Base-by-base conservation (phyloP, 2,797 vertebrate genomes). In the Intellagama lesueurii region DNA sequence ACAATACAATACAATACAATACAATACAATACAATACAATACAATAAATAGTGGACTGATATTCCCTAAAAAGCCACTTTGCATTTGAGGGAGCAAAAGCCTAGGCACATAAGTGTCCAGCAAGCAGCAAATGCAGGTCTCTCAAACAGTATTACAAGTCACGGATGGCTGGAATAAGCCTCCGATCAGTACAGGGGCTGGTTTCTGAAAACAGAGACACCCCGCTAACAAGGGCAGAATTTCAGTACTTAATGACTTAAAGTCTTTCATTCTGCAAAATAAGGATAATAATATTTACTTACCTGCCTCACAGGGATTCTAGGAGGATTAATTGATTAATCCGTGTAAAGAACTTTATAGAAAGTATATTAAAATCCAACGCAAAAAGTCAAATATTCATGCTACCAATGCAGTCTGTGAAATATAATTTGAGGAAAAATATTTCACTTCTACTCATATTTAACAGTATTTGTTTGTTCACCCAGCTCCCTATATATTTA, bases 321-420 rank as follows among this genome's bases (percentile, higher is more conserved):
- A 86, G 82, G 81, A 91, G 91, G 91, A 96, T 95, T 94, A 94
- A 93, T 72, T 92, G 85, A 94, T 91, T 94, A 95, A 96, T 94
- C 90, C 93, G 91, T 91, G 86, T 66, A 94, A 95, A 93, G 77
- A 89, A 88, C 52, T 44, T 16, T 79, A 80, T 72, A 90, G 89
- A 91, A 70, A 52, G 52, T 88, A 35, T 52, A 49, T 88, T 90
- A 88, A 93, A 94, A 90, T 64, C 16, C 77, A 84, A 30, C 3
- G 32, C 49, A 89, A 94, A 40, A 56, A 77, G 91, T 84, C 86
- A 91, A 76, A 52, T 49, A 92, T 84, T 92, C 86, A 79, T 90
- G 87, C 24, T 49, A 91, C 86, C 56, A 93, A 93, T 92, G 92
- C 12, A 73, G 64, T 66, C 91, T 88, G 68, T 91, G 81, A 90